These are phyloP conservation scores for Mellilla xanthometata DNA, from an alignment of 2,888 invertebrate genomes.

Conservation along the genomic window DNA sequence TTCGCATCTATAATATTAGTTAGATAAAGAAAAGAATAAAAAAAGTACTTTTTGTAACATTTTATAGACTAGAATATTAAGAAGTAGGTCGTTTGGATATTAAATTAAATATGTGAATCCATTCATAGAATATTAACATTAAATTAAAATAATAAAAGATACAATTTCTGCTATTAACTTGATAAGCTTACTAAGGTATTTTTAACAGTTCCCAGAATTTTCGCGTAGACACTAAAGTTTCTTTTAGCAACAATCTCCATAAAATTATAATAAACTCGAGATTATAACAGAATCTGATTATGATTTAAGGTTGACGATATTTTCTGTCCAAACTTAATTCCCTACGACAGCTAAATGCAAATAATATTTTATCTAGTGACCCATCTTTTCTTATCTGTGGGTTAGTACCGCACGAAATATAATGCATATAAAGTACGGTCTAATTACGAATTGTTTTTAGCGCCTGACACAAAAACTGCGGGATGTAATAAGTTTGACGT, in stretches of 20 bases:
- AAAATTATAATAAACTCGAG: conserved; percentile 13
- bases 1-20: too few species aligned
- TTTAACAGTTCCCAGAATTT: too few species aligned
- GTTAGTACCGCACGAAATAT: conserved; percentile 25
- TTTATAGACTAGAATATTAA: too few species aligned
- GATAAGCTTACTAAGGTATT: too few species aligned
- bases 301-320: conserved; percentile 12
- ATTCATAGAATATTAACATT: too few species aligned
- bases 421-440: conserved; percentile 23
- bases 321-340: conserved; percentile 23
- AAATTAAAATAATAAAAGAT: too few species aligned
- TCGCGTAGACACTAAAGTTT: background rate
- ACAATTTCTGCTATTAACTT: too few species aligned
- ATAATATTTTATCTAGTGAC: conserved; percentile 23
- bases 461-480: conserved; percentile 7
- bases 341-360: conserved; percentile 22
- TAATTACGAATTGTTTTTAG: conserved; percentile 26
- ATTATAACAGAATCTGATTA: conserved; percentile 21
- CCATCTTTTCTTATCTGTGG: conserved; percentile 23
- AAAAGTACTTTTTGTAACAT: too few species aligned
- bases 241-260: conserved; percentile 1
- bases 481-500: too few species aligned
- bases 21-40: too few species aligned
- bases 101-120: too few species aligned
- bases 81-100: too few species aligned